Base-by-base conservation (phyloP, 2,888 invertebrate genomes). In the Sthenelais limicola region DNA sequence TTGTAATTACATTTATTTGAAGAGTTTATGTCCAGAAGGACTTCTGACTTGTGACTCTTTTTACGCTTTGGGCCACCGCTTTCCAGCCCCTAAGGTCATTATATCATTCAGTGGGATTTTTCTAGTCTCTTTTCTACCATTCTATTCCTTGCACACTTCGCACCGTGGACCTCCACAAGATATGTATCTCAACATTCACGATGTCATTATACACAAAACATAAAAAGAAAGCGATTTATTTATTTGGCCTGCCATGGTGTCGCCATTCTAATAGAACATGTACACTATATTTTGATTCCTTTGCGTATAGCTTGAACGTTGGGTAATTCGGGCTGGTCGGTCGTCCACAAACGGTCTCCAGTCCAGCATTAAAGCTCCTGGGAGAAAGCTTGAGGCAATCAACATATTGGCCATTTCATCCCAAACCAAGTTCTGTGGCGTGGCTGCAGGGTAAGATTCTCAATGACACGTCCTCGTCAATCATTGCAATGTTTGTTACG, bases 21-120 rank as follows among this genome's bases (percentile, higher is more conserved):
- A 38, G 35, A 38, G 38, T 62, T 62, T 43, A 62, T 62, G 62
- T 62, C 62, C 62, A 62, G 62, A 38, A 62, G 62, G 62, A n/a
- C n/a, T 62, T 62, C 38, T 21, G 43, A 38, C 43, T 9, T 62
- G 62, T 62, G 24, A 35, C 38, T 62, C 26, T 62, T 21, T 62
- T n/a, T n/a, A 15, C 62, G 62, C 62, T 62, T 26, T n/a, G 35
- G 26, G 62, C 62, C 26, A 38, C 24, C 9, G n/a, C n/a, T n/a
- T n/a, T n/a, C n/a, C n/a, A n/a, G n/a, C n/a, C n/a, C n/a, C n/a
- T n/a, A n/a, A n/a, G n/a, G n/a, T n/a, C n/a, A n/a, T n/a, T n/a
- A n/a, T n/a, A n/a, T n/a, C n/a, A n/a, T n/a, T n/a, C n/a, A n/a
- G n/a, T n/a, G n/a, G n/a, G n/a, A n/a, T n/a, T n/a, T n/a, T n/a